Evolutionary conservation across 2,888 invertebrate genomes (phyloP).

Genomic region (Druceiella hillmani): DNA sequence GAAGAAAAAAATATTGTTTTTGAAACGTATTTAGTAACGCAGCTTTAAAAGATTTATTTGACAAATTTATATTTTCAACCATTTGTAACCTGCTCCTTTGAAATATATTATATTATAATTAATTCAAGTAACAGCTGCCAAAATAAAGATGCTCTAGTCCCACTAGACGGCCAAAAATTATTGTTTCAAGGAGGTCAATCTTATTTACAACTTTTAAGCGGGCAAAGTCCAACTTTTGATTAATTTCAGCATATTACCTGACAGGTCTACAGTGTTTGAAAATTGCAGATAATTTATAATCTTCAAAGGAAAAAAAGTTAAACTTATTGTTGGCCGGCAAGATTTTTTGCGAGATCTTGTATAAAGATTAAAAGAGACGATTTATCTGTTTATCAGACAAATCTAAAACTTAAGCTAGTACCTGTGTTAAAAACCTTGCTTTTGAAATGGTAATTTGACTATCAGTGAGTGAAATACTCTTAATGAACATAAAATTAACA

Average conservation of each 20-base stretch:
- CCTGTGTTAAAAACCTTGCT: slow-evolving; percentile 83
- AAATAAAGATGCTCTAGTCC: slow-evolving; percentile 71
- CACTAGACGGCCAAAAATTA: slow-evolving; percentile 78
- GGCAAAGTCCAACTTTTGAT: slow-evolving; percentile 84
- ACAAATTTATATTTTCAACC: slow-evolving; percentile 75
- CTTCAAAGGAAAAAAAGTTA: slow-evolving; percentile 80
- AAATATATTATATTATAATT: slow-evolving; percentile 78
- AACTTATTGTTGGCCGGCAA: slow-evolving; percentile 72
- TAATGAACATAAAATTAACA: slow-evolving; percentile 69
- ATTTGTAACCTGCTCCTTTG: slow-evolving; percentile 73
- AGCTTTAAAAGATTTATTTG: slow-evolving; percentile 69
- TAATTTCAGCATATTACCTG: slow-evolving; percentile 68
- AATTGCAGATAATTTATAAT: slow-evolving; percentile 73
- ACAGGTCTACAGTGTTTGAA: slow-evolving; percentile 70
- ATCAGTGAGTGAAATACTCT: slow-evolving; percentile 63
- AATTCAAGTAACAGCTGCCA: slow-evolving; percentile 64
- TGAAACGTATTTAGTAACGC: slow-evolving; percentile 77
- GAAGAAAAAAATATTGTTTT: slow-evolving; percentile 75
- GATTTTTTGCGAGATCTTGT: slow-evolving; percentile 72
- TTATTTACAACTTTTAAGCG: slow-evolving; percentile 72
- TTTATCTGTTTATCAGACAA: slow-evolving; percentile 75
- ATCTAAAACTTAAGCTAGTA: slow-evolving; percentile 70
- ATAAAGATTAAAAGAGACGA: slow-evolving; percentile 79
- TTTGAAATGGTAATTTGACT: slow-evolving; percentile 75
- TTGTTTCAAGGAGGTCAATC: slow-evolving; percentile 71